Evolutionary conservation across 2,797 vertebrate species (phyloP).

Genomic region (Yasuhikotakia modesta): DNA sequence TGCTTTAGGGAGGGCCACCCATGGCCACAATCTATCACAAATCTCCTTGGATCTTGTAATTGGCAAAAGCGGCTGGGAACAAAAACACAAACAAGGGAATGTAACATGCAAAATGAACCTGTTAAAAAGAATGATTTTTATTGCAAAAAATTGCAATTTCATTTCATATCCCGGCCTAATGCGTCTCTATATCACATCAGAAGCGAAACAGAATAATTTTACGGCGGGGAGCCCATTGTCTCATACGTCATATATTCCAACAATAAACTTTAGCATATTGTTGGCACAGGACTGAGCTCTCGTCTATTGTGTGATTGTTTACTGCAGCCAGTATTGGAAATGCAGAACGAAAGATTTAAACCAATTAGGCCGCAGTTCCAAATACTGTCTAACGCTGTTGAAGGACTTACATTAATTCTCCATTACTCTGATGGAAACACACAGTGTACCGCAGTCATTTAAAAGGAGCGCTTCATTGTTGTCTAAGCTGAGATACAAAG

Average conservation of each 20-base stretch:
- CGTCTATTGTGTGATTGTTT: background rate
- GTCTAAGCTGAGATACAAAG: background rate
- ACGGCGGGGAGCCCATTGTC: background rate
- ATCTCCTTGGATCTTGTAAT: background rate
- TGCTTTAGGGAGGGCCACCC: background rate
- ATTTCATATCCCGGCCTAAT: background rate
- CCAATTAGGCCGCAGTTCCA: too few species aligned
- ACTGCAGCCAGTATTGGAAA: background rate
- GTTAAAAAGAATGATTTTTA: background rate
- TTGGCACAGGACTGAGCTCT: background rate
- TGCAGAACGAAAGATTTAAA: too few species aligned
- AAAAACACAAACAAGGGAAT: background rate
- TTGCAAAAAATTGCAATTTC: background rate
- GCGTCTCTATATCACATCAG: constrained; percentile 1
- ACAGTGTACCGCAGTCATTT: background rate
- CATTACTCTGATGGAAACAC: background rate
- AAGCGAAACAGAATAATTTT: background rate
- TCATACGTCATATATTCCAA: constrained; percentile 3
- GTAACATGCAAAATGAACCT: background rate
- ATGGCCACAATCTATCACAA: background rate
- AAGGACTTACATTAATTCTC: constrained; percentile 9
- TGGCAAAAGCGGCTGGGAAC: background rate
- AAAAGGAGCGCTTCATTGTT: background rate
- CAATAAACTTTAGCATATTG: background rate
- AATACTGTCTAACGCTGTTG: too few species aligned